Evolutionary conservation across 2,888 invertebrate species (phyloP), one percentile per base, ranked within the genome.

Genomic region (Tiliacea aurago): DNA sequence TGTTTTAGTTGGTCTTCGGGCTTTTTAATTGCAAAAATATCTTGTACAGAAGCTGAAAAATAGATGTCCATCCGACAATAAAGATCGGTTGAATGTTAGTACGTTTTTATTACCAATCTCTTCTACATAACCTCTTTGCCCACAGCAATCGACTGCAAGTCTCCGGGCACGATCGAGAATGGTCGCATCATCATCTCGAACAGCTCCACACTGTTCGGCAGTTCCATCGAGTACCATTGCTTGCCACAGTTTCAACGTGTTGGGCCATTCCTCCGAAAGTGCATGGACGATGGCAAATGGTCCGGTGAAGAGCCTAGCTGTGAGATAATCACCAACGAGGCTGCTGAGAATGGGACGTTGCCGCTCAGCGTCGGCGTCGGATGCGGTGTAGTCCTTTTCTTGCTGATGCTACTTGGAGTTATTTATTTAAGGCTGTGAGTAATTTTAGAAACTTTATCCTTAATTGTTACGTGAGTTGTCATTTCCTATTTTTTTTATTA

Each of bases 151-250:
- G 98, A 99, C 90, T 99, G 99, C 93, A 98, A 97, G 73, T 97
- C 98, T 69, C 99, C 99, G 0, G 97, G 97, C 49, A 95, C 97
- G 18, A 98, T 99, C 65, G 98, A 98, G 81, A 98, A 99, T 90
- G 99, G 99, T 0, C 97, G 98, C 73, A 98, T 98, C 28, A 98
- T 99, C 86, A 97, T 98, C 51, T 97, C 98, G 74, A 99, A 99
- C 90, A 98, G 98, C 65, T 98, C 98, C 0, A 98, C 98, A 0
- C 96, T 97, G 0, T 99, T 98, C 91, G 98, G 98, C 47, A 98
- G 98, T 70, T 98, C 98, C 0, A 98, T 98, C 1, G 99, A 99
- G 91, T 99, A 99, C 92, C 98, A 99, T 90, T 99, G 99, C 90
- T 93, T 99, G 73, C 99, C 98, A 4, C 98, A 98, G 87, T 98